Evolutionary conservation across 2,113 vertebrate species (phyloP), one percentile per base, ranked within the genome.

Genomic region (Rhagologus leucostigma): DNA sequence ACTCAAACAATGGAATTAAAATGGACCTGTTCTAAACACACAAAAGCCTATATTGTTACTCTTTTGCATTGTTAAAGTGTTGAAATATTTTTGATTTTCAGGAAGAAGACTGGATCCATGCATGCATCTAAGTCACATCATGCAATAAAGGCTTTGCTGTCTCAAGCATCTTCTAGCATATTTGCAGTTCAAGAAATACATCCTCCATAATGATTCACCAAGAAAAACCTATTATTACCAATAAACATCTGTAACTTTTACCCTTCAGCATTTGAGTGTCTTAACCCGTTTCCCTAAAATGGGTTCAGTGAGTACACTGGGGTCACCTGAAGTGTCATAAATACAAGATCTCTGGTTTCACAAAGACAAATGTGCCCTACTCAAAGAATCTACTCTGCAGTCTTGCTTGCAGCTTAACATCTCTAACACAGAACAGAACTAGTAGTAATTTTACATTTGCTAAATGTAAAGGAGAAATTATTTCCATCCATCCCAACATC

Each of bases 1-100:
- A 79, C 89, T 95, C 67, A 89, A 95, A 89, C 47, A 78, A 77
- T 69, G 37, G n/a, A 93, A 87, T 97, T 83, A 89, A 84, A 97
- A 90, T 11, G 12, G 52, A 85, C 50, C 56, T 90, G 19, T 63
- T 67, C 62, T 49, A 86, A 93, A 83, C 6, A 87, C 73, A 94
- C 11, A 85, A 16, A 81, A 86, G 35, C 57, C 42, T 84, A 47
- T 15, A 69, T 5, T 73, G 16, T 49, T 55, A 20, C 20, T 23
- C 33, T 67, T 65, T 50, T 10, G 6, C 41, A 73, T 29, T 74
- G n/a, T 39, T 75, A 81, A 13, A 55, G 30, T 39, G 37, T 42
- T 76, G 59, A 91, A 92, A 56, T 68, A 53, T 33, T 93, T 92
- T 82, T 55, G 9, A 10, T 92, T 96, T 60, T 78, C 76, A 95